Conservation (phyloP, 2,888 invertebrate genomes). For the Zaprionus obscuricornis region DNA sequence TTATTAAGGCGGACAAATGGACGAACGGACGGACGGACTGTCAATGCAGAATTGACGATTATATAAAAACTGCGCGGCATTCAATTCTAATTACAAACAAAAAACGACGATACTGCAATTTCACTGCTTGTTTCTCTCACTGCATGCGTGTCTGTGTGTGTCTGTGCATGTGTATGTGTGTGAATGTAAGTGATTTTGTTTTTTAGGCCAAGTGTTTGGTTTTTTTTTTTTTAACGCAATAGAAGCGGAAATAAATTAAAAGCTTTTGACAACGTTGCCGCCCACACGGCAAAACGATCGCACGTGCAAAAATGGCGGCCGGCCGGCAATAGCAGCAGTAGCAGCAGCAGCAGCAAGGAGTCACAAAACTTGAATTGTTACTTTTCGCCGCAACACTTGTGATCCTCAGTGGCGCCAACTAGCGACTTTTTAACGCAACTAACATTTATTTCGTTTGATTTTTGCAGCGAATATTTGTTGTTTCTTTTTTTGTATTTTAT, state of each 20-base stretch:
- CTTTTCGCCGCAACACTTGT: background rate
- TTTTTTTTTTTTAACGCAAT: constrained; percentile 33
- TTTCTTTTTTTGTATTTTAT: constrained; percentile 26
- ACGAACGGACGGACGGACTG: constrained; percentile 61
- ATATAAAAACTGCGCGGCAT: constrained; percentile 73
- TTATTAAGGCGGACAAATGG: too few species aligned
- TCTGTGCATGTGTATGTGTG: background rate
- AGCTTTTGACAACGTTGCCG: constrained; percentile 26
- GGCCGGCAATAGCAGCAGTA: constrained; percentile 37
- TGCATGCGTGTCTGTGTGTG: background rate
- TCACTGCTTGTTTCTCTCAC: constrained; percentile 24
- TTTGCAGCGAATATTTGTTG: constrained; percentile 35
- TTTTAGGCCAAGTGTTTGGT: constrained; percentile 60
- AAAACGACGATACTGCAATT: constrained; percentile 57
- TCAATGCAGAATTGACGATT: constrained; percentile 69
- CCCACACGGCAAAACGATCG: constrained; percentile 42
- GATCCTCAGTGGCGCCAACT: constrained; percentile 53
- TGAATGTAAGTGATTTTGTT: constrained; percentile 43
- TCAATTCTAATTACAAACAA: constrained; percentile 71
- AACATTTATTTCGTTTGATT: constrained; percentile 34
- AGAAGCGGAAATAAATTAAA: constrained; percentile 49
- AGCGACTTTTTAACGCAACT: constrained; percentile 28
- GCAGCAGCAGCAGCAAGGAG: constrained; percentile 7
- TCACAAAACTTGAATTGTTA: background rate
- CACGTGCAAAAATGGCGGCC: constrained; percentile 55